Conservation (phyloP, 2,888 invertebrate species). For the Tanytarsus gracilentus region DNA sequence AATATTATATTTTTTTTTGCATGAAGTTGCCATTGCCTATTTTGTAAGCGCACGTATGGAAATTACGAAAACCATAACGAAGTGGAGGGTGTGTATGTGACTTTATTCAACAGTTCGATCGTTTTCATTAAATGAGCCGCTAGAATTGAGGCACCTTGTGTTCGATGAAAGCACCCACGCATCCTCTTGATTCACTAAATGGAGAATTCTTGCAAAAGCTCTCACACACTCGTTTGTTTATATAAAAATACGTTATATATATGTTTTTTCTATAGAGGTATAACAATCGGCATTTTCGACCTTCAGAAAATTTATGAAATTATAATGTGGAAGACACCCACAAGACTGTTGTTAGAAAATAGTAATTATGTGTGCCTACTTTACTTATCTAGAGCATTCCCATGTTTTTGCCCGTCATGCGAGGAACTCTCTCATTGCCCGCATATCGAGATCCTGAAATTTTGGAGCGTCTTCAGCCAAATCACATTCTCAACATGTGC, state of each 20-base stretch:
- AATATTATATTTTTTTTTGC: constrained; percentile 8
- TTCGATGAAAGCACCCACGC: constrained; percentile 8
- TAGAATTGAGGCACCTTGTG: neutral
- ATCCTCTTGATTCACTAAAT: neutral
- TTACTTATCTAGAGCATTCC: constrained; percentile 58
- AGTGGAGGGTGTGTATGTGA: neutral
- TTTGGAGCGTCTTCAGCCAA: constrained; percentile 57
- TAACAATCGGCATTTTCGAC: too few species aligned
- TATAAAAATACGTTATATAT: too few species aligned
- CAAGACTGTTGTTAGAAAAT: neutral
- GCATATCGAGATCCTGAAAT: constrained; percentile 81
- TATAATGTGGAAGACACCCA: neutral
- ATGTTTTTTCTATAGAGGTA: too few species aligned
- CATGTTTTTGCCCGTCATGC: constrained; percentile 86
- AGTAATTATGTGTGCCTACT: too few species aligned
- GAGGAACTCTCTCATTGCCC: constrained; percentile 76
- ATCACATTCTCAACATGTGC: constrained; percentile 65
- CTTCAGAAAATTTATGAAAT: too few species aligned
- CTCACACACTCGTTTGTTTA: neutral
- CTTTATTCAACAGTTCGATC: too few species aligned
- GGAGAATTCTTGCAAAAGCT: constrained; percentile 8
- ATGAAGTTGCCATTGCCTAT: constrained; percentile 12
- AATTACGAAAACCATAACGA: neutral
- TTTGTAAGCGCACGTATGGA: constrained; percentile 5
- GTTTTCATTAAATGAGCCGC: too few species aligned